Evolutionary conservation across 2,113 vertebrate genomes (phyloP).

Genomic region (Limanda limanda): DNA sequence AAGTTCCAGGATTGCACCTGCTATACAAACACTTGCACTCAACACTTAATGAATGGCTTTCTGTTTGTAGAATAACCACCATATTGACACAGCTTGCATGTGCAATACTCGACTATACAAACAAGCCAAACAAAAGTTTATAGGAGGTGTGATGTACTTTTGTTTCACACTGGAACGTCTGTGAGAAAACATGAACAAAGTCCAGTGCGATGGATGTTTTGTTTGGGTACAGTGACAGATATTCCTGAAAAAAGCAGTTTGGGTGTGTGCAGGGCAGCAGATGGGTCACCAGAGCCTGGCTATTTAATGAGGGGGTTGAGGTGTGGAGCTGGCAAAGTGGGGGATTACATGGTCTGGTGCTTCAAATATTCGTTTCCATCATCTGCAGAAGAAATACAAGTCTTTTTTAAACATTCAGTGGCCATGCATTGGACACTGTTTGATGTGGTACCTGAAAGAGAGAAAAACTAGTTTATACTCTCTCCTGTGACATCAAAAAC

Average conservation of each 20-base stretch:
- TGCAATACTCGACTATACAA: neutral
- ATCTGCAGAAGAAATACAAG: slow-evolving; percentile 32
- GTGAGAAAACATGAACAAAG: slow-evolving; percentile 2
- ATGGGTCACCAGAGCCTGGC: slow-evolving; percentile 52
- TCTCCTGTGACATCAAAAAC: neutral
- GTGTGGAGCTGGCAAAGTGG: slow-evolving; percentile 21
- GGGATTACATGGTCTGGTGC: slow-evolving; percentile 57
- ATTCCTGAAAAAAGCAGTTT: slow-evolving; percentile 12
- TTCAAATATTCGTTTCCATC: slow-evolving; percentile 55
- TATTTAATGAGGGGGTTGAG: slow-evolving; percentile 48
- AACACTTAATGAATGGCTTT: slow-evolving; percentile 25
- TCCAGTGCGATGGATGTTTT: slow-evolving; percentile 7
- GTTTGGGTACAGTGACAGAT: neutral
- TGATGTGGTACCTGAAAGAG: neutral
- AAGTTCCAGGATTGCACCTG: neutral
- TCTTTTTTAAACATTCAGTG: slow-evolving; percentile 5
- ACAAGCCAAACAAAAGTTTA: slow-evolving; percentile 1
- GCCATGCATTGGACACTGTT: neutral
- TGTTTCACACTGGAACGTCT: slow-evolving; percentile 12
- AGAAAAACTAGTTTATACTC: neutral
- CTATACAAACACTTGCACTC: neutral
- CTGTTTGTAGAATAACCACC: neutral
- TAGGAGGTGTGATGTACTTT: neutral
- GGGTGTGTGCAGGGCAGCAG: slow-evolving; percentile 39
- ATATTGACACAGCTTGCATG: neutral